Evolutionary conservation across 1,140 invertebrate genomes (phyloP).

Genomic region (Drepana arcuata): DNA sequence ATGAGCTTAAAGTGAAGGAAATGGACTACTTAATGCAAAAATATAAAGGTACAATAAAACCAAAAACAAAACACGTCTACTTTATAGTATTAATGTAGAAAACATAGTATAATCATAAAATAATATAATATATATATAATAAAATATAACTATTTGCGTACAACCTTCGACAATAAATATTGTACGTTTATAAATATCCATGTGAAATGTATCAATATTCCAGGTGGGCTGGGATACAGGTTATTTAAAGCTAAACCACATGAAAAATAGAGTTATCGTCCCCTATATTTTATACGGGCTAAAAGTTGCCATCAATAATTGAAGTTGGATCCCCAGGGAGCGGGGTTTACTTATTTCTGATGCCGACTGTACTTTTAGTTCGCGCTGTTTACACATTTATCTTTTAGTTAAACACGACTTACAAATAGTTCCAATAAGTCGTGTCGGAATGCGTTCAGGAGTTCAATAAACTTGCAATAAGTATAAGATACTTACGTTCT

Average conservation of each 20-base stretch:
- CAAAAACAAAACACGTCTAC: too few relatives aligned
- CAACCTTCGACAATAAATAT: not conserved
- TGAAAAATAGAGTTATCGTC: conserved; percentile 40
- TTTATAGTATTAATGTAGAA: too few relatives aligned
- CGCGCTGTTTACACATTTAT: not conserved
- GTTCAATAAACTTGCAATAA: too few relatives aligned
- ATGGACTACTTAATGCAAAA: too few relatives aligned
- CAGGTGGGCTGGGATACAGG: too few relatives aligned
- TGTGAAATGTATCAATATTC: conserved; percentile 5
- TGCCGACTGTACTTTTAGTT: conserved; percentile 9
- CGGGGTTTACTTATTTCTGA: conserved; percentile 20
- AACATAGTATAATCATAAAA: too few relatives aligned
- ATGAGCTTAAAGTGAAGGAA: too few relatives aligned
- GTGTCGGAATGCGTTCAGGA: too few relatives aligned
- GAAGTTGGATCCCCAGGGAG: conserved; percentile 47
- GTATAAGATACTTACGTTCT: too few relatives aligned
- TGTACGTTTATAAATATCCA: not conserved
- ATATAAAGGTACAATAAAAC: too few relatives aligned
- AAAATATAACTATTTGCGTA: not conserved
- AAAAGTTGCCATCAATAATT: conserved; percentile 65
- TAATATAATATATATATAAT: not conserved
- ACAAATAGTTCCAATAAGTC: too few relatives aligned
- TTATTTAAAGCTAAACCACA: conserved; percentile 44
- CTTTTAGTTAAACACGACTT: conserved; percentile 8
- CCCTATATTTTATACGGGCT: conserved; percentile 56